Base-by-base conservation (phyloP, 2,888 invertebrate genomes). In the Eilema griseolum region DNA sequence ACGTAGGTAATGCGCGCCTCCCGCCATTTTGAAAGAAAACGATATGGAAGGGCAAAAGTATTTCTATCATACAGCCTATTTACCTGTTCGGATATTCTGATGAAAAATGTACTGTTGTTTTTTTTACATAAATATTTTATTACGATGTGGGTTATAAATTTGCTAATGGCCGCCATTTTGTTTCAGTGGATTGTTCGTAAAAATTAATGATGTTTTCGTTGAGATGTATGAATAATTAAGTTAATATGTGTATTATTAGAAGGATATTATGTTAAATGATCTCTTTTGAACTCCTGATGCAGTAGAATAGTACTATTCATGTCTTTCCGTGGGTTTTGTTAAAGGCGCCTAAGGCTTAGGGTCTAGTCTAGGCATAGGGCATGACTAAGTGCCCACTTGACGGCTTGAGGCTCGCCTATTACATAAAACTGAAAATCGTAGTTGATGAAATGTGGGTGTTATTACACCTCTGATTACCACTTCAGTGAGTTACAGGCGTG, bases 41-140 rank as follows among this genome's bases (percentile, higher is more conserved):
- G 56, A 69, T 69, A 63, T 66, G 66, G 65, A 41, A 57, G 37
- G 62, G 71, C 66, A 69, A 69, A 62, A 41, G 66, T 63, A 70
- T 66, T 70, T 61, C 56, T n/a, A 66, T 71, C 68, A 69, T 41
- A 37, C 26, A 20, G 61, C 66, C 69, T 69, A 61, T 64, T 69
- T 66, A 64, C 68, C 66, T 69, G 69, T 66, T 63, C 52, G 37
- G 60, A 70, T 68, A 70, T 73, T 73, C 52, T 41, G 28, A 46
- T 66, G 20, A 52, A 23, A 26, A 60, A 66, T 65, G 57, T 59
- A 56, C 37, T 52, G 63, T 71, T 66, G 24, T 65, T 56, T 67
- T 65, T 46, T 71, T 67, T 67, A 24, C 20, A 62, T 23, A 63
- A 62, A 56, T 37, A 57, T 37, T 26, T 60, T 52, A n/a, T 14